phyloP scores from a whole-genome alignment of 2,888 invertebrate genomes.

The Pedicia rivosa region DNA sequence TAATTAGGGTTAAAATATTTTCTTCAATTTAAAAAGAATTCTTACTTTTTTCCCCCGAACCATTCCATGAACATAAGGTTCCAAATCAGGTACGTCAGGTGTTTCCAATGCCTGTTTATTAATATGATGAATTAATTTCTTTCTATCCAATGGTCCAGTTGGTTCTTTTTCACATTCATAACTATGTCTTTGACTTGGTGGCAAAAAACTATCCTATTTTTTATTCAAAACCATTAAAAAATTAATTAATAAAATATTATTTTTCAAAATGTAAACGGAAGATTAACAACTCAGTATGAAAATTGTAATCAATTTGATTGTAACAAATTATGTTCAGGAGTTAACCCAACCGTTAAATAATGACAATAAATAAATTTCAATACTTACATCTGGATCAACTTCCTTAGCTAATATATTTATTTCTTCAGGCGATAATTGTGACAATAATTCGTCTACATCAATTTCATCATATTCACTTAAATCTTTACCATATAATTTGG shows the following conservation, averaged over 20 bases:
- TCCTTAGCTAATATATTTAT: slow-evolving; percentile 94
- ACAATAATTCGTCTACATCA: slow-evolving; percentile 87
- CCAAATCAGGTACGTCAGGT: slow-evolving; percentile 90
- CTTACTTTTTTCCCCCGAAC: slow-evolving; percentile 67
- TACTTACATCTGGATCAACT: slow-evolving; percentile 97
- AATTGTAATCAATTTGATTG: too few relatives aligned
- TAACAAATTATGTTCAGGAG: too few relatives aligned
- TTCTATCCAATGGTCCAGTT: slow-evolving; percentile 90
- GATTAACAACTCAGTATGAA: too few relatives aligned
- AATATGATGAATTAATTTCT: slow-evolving; percentile 88
- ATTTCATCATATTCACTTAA: slow-evolving; percentile 83
- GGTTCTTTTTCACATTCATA: slow-evolving; percentile 92
- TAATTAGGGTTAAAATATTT: too few relatives aligned
- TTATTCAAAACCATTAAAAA: slow-evolving; percentile 15
- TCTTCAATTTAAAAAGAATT: too few relatives aligned
- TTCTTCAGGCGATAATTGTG: slow-evolving; percentile 88
- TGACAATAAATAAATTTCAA: slow-evolving; percentile 5
- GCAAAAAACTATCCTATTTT: slow-evolving; percentile 91
- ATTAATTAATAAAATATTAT: too few relatives aligned
- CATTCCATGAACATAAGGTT: slow-evolving; percentile 82
- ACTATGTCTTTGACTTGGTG: slow-evolving; percentile 87
- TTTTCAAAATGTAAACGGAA: neutral
- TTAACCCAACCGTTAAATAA: neutral
- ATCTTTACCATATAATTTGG: slow-evolving; percentile 80
- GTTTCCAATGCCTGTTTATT: slow-evolving; percentile 97